Evolutionary conservation across 2,888 invertebrate genomes (phyloP).

Genomic region (Gymnocheta viridis): DNA sequence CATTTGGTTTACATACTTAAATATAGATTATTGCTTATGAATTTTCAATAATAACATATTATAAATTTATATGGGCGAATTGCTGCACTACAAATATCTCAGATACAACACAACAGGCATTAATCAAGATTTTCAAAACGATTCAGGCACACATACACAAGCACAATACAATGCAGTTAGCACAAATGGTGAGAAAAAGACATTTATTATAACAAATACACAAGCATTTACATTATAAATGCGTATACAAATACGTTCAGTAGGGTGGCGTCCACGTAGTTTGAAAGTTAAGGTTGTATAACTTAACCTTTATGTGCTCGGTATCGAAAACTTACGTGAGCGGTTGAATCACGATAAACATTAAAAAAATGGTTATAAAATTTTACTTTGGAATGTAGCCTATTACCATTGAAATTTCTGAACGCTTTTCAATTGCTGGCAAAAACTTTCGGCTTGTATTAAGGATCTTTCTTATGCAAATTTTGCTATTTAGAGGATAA

Average conservation of each 20-base stretch:
- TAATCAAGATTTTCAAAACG: slow-evolving; percentile 66
- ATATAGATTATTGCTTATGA: slow-evolving; percentile 34
- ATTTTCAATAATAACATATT: slow-evolving; percentile 44
- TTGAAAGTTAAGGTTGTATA: too few species aligned
- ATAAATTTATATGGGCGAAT: slow-evolving; percentile 40
- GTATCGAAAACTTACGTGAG: too few species aligned
- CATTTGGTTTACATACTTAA: not conserved
- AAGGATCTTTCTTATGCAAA: too few species aligned
- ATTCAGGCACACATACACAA: slow-evolving; percentile 40
- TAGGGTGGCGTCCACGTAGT: too few species aligned
- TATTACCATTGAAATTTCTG: too few species aligned
- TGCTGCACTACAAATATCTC: slow-evolving; percentile 23
- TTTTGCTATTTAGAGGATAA: too few species aligned
- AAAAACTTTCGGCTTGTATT: too few species aligned
- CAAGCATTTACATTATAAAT: not conserved
- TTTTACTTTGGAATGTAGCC: too few species aligned
- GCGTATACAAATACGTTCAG: not conserved
- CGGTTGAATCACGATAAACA: too few species aligned
- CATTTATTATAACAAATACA: slow-evolving; percentile 53
- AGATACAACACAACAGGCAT: slow-evolving; percentile 45
- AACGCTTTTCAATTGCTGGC: too few species aligned
- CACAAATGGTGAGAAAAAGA: slow-evolving; percentile 57
- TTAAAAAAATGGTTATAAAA: too few species aligned
- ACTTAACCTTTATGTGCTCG: too few species aligned
- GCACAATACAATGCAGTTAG: slow-evolving; percentile 5